A percentile compares a stretch with the other conserved stretches of the same genome.
phyloP scores from a whole-genome alignment of 2,888 invertebrate genomes.

The Psylliodes chrysocephalus region DNA sequence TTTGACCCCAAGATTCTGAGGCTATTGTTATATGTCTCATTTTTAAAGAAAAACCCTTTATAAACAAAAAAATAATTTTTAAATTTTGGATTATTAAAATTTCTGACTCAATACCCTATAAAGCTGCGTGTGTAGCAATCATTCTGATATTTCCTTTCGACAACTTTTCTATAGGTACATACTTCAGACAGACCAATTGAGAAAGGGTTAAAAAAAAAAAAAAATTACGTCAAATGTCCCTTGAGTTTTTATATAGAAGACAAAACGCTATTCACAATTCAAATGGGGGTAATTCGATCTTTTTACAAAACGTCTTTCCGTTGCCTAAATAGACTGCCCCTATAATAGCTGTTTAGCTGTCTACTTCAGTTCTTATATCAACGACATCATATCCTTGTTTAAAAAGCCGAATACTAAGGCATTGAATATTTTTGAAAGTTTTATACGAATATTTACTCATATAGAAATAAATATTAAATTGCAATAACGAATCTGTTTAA shows the following conservation, averaged over 20 bases:
- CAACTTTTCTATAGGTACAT: no score
- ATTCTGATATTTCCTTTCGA: no score
- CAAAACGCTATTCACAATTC: slow-evolving; percentile 49
- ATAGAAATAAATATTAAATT: no score
- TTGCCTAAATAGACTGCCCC: slow-evolving; percentile 53
- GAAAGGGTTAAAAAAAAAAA: slow-evolving; percentile 7
- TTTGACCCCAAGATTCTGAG: no score
- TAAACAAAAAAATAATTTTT: no score
- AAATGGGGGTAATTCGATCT: slow-evolving; percentile 52
- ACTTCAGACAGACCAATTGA: background rate
- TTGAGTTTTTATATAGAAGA: slow-evolving; percentile 29
- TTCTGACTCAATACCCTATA: no score
- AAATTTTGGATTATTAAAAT: no score
- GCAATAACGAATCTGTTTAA: no score
- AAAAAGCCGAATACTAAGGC: slow-evolving; percentile 30
- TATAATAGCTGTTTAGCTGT: slow-evolving; percentile 48
- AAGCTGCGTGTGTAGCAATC: no score
- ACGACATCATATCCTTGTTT: slow-evolving; percentile 43
- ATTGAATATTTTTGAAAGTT: background rate
- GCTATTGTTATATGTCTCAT: no score
- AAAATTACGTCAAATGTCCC: slow-evolving; percentile 34
- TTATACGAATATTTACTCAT: no score
- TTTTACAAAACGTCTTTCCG: slow-evolving; percentile 46
- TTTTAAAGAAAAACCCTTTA: no score
- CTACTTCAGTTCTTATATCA: slow-evolving; percentile 39